Evolutionary conservation across 2,797 vertebrate genomes (phyloP), one percentile per base, ranked within the genome.

Genomic region (Pterois miles): DNA sequence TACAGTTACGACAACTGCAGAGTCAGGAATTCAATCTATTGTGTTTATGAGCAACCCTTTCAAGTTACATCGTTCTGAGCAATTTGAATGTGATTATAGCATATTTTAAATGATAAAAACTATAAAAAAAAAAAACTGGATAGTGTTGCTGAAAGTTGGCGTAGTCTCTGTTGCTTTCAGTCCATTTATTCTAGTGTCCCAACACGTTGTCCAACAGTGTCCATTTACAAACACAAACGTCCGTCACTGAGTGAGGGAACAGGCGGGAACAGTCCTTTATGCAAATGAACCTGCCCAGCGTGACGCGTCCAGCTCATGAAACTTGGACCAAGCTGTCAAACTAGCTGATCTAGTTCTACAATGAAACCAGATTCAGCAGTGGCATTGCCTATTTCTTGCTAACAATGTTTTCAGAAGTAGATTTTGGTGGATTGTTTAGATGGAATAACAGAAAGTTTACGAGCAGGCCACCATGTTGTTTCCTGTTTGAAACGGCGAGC

Each of bases 1-100:
- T 77, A 65, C n/a, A 85, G 77, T 56, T 63, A 56, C 40, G 78
- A 60, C 36, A 50, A 58, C 46, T 68, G 69, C 53, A 74, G 52
- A 34, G 62, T 74, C 64, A 40, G 33, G 10, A 14, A 43, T 54
- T 57, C 50, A 23, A 58, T 72, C 54, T 33, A 34, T 10, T 65
- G 52, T 54, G 43, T 48, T 48, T 48, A 48, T 48, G 18, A 48
- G 43, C 43, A 48, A 48, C 43, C 43, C 18, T n/a, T 48, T 9
- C 43, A 46, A 48, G 43, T 2, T 48, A 48, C 43, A 48, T 27
- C 25, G 16, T 27, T 54, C 23, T 54, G 52, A 16, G 13, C 13
- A 54, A 16, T 25, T 27, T 54, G 23, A 40, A 57, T 53, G 16
- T 20, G 8, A 40, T 54, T 54, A 4, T 25, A 53, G 12, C 23